A percentile compares a stretch with the other conserved stretches of the same genome.
These are phyloP conservation scores for Corvus cornix DNA, from an alignment of 2,113 vertebrate genomes.

Conservation along the genomic window DNA sequence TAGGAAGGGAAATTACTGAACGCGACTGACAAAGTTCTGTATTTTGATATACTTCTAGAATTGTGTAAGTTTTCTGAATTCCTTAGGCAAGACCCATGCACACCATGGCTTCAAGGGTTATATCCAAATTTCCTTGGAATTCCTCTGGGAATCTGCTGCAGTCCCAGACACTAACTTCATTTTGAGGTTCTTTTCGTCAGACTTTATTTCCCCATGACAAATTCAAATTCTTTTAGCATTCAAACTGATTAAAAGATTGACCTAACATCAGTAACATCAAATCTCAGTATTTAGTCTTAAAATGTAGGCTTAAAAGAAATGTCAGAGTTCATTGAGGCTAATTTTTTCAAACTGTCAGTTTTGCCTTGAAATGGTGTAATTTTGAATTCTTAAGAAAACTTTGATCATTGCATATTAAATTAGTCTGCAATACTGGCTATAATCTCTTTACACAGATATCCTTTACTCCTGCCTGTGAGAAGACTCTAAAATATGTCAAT, in stretches of 20 bases:
- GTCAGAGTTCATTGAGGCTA: not conserved
- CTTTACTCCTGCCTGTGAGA: not conserved
- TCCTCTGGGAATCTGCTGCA: not conserved
- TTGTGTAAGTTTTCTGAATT: not conserved
- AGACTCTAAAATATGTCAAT: not conserved
- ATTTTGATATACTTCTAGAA: not conserved
- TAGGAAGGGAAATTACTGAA: not conserved
- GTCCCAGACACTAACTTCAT: conserved; percentile 13
- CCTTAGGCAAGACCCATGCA: not conserved
- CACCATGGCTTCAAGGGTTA: not conserved
- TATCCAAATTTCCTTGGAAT: not conserved
- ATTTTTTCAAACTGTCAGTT: not conserved
- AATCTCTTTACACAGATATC: not conserved
- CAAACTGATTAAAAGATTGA: not conserved
- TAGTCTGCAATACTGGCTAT: not conserved
- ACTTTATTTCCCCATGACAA: not conserved
- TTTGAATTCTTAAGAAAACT: not conserved
- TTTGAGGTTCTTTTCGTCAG: not conserved
- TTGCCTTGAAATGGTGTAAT: not conserved
- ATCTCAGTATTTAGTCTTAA: conserved; percentile 16
- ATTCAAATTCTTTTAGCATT: conserved; percentile 32
- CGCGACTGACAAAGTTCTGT: not conserved
- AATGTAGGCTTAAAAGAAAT: not conserved
- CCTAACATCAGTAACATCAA: not conserved
- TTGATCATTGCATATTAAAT: not conserved